Percentiles rank a stretch among this genome's conserved stretches.
phyloP scores from a whole-genome alignment of 2,113 vertebrate species.

The Rafetus swinhoei region DNA sequence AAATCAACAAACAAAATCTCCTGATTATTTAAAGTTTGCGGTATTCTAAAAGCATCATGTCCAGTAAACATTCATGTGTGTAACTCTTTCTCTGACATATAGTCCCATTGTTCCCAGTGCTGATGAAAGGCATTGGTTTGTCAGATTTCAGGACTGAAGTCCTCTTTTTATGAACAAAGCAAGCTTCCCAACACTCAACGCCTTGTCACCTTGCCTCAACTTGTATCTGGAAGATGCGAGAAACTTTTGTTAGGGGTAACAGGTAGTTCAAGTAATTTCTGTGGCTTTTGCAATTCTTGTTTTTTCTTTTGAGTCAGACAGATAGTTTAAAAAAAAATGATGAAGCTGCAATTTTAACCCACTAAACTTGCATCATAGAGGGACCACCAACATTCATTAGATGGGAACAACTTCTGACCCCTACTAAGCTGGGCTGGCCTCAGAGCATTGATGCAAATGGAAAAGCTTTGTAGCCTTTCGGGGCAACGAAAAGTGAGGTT shows the following conservation, averaged over 20 bases:
- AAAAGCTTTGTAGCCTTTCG: not conserved
- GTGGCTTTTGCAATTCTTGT: slow-evolving; percentile 37
- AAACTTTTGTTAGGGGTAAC: slow-evolving; percentile 45
- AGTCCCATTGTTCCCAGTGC: not conserved
- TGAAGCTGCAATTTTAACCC: not conserved
- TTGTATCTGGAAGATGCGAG: slow-evolving; percentile 41
- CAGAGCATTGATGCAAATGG: not conserved
- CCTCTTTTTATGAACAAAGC: slow-evolving; percentile 28
- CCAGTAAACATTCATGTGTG: not conserved
- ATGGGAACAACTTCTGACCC: slow-evolving; percentile 7
- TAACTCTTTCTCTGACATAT: slow-evolving; percentile 30
- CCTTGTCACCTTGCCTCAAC: slow-evolving; percentile 59
- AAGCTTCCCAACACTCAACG: slow-evolving; percentile 54
- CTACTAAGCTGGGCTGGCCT: not conserved
- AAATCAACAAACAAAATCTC: rapidly evolving
- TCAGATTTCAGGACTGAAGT: slow-evolving; percentile 41
- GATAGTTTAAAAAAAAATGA: slow-evolving; percentile 20
- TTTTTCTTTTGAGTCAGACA: slow-evolving; percentile 46
- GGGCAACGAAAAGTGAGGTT: not conserved
- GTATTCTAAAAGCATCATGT: not conserved
- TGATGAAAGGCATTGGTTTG: slow-evolving; percentile 51
- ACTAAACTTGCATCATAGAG: not conserved
- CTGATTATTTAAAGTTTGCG: not conserved
- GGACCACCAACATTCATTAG: not conserved
- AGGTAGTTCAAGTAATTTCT: slow-evolving; percentile 27